A percentile compares a stretch with the other conserved stretches of the same genome.
Conservation (phyloP, 2,888 invertebrate genomes). For the Syrista parreyssii region DNA sequence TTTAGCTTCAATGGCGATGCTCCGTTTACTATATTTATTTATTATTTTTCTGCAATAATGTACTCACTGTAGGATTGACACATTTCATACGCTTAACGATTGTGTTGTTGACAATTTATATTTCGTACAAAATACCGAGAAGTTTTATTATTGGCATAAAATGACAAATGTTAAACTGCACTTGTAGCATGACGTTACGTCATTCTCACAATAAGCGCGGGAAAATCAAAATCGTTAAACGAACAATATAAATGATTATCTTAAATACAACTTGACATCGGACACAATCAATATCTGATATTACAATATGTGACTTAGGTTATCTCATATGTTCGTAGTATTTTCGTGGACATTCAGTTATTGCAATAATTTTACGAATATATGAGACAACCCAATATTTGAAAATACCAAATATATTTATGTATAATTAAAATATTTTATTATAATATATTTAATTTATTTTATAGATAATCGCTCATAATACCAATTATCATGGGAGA, state of each 20-base stretch:
- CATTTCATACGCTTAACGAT: neutral
- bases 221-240: neutral
- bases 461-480: neutral
- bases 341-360: neutral
- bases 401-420: no score
- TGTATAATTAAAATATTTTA: neutral
- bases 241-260: neutral
- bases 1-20: neutral
- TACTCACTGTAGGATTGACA: neutral
- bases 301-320: neutral
- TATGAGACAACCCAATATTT: neutral
- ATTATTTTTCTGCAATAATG: neutral
- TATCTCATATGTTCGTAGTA: neutral
- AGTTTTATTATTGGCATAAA: neutral
- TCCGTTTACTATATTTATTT: neutral
- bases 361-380: neutral
- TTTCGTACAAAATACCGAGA: neutral
- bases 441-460: neutral
- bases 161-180: neutral
- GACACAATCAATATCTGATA: no score
- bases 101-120: neutral
- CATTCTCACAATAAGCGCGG: neutral
- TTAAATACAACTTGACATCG: no score
- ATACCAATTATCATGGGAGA: conserved; percentile 7
- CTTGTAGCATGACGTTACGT: neutral